Base-by-base conservation (phyloP, 2,113 vertebrate genomes). In the Vimba vimba region DNA sequence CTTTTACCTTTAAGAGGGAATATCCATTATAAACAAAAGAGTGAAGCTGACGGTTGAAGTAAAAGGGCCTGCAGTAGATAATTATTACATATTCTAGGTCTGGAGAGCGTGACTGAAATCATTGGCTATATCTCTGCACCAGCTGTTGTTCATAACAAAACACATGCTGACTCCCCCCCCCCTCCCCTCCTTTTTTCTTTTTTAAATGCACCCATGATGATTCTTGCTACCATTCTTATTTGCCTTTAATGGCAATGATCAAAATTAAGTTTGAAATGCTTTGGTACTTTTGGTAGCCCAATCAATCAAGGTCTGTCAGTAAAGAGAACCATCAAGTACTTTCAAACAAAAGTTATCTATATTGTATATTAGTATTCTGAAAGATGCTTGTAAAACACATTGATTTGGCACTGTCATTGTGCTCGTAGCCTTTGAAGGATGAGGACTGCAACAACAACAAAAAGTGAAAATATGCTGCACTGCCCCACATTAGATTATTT, bases 401-500 rank as follows among this genome's bases (percentile, higher is more conserved):
- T 77, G 74, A 77, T 77, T 52, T 19, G n/a, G 8, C 19, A 27
- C 64, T 81, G 50, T 45, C 47, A 78, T 43, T 15, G n/a, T 82
- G 77, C 33, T 33, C 55, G 60, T 6, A 45, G 50, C 39, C 21
- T 77, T 79, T 69, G 73, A 87, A 75, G 79, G 62, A 36, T 85
- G 60, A 66, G 30, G 19, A 43, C 25, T 33, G 10, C 47, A 50
- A 50, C 47, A 50, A 50, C 47, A 7, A 50, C 4, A 76, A 13
- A 7, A 13, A 1, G 23, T 8, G 77, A 25, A 45, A 74, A 82
- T 68, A 79, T 82, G 83, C 62, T 66, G 82, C 86, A 83, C 57
- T 85, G 84, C 84, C 52, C 59, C 43, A 25, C 47, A 45, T 89
- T 84, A 57, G 82, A 90, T 89, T 88, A 47, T 79, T 86, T 85